These are phyloP conservation scores for Semotilus atromaculatus DNA, from an alignment of 2,797 vertebrate species.

Conservation along the genomic window DNA sequence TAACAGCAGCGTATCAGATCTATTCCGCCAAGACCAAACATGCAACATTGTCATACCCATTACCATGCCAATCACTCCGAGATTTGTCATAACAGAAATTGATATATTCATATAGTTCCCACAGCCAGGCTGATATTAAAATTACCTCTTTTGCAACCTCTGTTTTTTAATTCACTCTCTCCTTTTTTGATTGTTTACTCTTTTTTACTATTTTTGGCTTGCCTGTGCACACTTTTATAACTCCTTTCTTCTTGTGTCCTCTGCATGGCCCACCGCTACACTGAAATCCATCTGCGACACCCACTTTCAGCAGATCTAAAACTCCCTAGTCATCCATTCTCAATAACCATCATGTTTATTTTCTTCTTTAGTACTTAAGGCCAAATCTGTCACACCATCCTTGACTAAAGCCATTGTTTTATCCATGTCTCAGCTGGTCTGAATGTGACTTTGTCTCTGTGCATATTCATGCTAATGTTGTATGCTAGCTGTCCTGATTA, in stretches of 20 bases:
- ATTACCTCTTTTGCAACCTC: not conserved
- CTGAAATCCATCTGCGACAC: not conserved
- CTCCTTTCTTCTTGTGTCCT: not conserved
- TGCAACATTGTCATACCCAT: too few relatives aligned
- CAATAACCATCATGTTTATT: constrained; percentile 9
- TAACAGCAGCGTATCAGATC: too few relatives aligned
- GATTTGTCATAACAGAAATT: not conserved
- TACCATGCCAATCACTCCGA: too few relatives aligned
- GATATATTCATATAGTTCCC: not conserved
- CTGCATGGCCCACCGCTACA: constrained; percentile 9
- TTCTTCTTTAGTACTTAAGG: constrained; percentile 35
- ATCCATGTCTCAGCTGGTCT: constrained; percentile 27
- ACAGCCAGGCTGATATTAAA: not conserved
- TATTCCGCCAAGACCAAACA: too few relatives aligned
- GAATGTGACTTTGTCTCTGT: constrained; percentile 9
- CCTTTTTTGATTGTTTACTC: not conserved
- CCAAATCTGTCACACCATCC: constrained; percentile 22
- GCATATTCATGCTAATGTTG: constrained; percentile 42
- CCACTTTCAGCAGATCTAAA: constrained; percentile 1
- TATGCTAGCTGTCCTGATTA: constrained; percentile 54
- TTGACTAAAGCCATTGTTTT: constrained; percentile 34
- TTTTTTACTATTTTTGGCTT: not conserved
- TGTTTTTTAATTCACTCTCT: not conserved
- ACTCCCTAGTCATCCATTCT: not conserved
- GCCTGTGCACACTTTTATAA: not conserved